phyloP scores from a whole-genome alignment of 2,113 vertebrate genomes.

The Aythya baeri region DNA sequence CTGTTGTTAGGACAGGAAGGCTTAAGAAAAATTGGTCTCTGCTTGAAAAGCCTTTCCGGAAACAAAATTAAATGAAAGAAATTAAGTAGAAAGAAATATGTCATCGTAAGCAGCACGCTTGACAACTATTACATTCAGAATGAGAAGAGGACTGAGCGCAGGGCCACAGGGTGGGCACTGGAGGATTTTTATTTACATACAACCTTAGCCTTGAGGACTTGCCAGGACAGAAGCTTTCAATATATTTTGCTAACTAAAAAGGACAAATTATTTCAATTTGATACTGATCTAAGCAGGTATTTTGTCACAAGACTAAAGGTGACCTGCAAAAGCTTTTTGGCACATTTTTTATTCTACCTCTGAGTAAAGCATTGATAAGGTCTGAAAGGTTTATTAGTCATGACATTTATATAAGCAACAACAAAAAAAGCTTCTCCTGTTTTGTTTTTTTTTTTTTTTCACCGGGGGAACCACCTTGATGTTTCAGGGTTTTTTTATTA shows the following conservation, averaged over 20 bases:
- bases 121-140: not conserved
- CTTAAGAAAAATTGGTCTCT: not conserved
- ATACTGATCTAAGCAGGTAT: not conserved
- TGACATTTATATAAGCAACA: not conserved
- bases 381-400: not conserved
- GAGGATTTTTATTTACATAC: not conserved
- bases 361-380: not conserved
- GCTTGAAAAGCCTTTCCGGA: not conserved
- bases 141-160: not conserved
- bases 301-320: not conserved
- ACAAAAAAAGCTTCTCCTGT: not conserved
- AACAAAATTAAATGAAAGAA: not conserved
- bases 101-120: not conserved
- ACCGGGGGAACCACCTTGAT: not conserved
- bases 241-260: not conserved
- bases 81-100: not conserved
- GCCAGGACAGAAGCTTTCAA: not conserved
- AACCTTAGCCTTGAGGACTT: not conserved
- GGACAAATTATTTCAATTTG: not conserved
- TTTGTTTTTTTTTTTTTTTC: not conserved
- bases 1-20: not conserved
- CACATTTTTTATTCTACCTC: not conserved
- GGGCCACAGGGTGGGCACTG: not conserved
- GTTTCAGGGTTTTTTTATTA: not conserved
- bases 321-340: not conserved